Percentiles rank a stretch among this genome's conserved stretches.
Conservation (phyloP, 2,797 vertebrate species). For the Chromis chromis region DNA sequence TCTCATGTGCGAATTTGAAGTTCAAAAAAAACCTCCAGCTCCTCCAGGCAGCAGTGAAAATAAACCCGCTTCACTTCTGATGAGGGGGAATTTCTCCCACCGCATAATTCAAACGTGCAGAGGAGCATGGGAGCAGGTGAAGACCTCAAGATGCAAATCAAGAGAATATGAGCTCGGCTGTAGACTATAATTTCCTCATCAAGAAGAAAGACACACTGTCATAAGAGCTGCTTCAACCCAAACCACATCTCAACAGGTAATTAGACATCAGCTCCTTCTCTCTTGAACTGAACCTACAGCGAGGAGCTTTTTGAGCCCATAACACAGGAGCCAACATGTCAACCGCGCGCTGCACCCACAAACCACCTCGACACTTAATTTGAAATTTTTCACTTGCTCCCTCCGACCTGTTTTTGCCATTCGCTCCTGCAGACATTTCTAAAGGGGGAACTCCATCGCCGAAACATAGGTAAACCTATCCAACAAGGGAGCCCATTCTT, state of each 20-base stretch:
- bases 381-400: constrained; percentile 68
- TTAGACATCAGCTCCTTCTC: constrained; percentile 63
- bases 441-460: constrained; percentile 64
- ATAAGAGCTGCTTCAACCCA: constrained; percentile 66
- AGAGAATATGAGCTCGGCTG: constrained; percentile 59
- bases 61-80: constrained; percentile 61
- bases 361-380: constrained; percentile 65
- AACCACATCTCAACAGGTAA: constrained; percentile 79
- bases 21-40: constrained; percentile 51
- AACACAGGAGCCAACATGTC: constrained; percentile 70
- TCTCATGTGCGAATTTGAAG: constrained; percentile 51
- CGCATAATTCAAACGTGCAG: constrained; percentile 56
- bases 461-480: constrained; percentile 77
- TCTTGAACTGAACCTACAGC: constrained; percentile 55
- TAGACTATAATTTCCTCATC: constrained; percentile 78
- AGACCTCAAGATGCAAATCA: constrained; percentile 71
- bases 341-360: constrained; percentile 51
- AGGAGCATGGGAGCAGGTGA: constrained; percentile 67
- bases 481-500: constrained; percentile 83
- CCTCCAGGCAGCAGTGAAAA: constrained; percentile 66
- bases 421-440: constrained; percentile 64
- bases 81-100: constrained; percentile 55
- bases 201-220: constrained; percentile 65
- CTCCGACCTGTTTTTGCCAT: constrained; percentile 75
- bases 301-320: constrained; percentile 34